Evolutionary conservation across 2,888 invertebrate species (phyloP).

Genomic region (Gastracanthus pulcherrimus): DNA sequence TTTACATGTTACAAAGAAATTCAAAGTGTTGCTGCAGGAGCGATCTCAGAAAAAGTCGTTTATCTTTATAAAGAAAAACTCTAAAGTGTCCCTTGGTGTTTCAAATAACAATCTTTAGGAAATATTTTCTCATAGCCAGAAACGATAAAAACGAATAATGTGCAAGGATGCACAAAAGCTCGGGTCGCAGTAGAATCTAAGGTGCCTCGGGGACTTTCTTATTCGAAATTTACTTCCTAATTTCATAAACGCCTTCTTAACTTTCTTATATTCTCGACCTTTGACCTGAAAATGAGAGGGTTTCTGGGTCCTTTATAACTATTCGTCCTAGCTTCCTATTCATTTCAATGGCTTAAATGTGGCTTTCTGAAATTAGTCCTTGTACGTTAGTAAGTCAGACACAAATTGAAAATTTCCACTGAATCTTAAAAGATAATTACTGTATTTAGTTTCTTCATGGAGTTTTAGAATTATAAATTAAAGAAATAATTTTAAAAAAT

Average conservation of each 20-base stretch:
- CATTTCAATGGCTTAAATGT: constrained; percentile 48
- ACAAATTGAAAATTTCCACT: background rate
- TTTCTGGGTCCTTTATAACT: constrained; percentile 31
- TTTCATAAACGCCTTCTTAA: constrained; percentile 1
- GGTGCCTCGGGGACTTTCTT: constrained; percentile 11
- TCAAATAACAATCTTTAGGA: background rate
- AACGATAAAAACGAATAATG: constrained; percentile 24
- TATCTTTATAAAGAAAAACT: background rate
- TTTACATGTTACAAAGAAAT: too few relatives aligned
- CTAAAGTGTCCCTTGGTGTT: background rate
- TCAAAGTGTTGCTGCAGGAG: too few relatives aligned
- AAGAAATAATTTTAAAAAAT: too few relatives aligned
- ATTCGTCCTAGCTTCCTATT: constrained; percentile 39
- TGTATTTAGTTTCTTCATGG: background rate
- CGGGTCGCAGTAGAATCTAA: background rate
- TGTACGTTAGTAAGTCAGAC: background rate
- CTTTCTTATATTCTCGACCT: background rate
- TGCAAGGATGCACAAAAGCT: constrained; percentile 4
- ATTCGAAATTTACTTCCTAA: constrained; percentile 33
- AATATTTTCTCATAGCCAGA: background rate
- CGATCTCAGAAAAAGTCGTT: background rate
- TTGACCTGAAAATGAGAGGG: constrained; percentile 14
- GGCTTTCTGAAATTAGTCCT: constrained; percentile 55
- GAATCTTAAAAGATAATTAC: background rate
- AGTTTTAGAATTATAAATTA: background rate